Percentiles rank a stretch among this genome's conserved stretches.
Conservation (phyloP, 2,888 invertebrate species). For the Drosophila kuntzei region DNA sequence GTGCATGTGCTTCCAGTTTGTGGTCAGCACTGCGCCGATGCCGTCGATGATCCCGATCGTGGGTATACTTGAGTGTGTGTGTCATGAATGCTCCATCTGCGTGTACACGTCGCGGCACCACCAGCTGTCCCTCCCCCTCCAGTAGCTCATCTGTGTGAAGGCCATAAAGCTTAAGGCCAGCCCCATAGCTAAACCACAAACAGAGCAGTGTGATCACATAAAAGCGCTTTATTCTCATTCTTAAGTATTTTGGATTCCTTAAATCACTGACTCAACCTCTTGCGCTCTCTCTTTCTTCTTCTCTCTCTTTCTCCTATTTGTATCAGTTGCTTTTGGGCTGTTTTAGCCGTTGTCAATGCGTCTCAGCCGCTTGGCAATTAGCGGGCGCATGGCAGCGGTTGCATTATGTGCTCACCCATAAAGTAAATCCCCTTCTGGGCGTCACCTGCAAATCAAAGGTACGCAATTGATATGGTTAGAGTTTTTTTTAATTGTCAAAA, state of each 20-base stretch:
- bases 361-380: conserved; percentile 63
- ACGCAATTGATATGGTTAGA: background rate
- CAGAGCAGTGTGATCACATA: conserved; percentile 67
- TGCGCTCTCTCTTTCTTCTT: background rate
- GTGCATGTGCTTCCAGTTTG: background rate
- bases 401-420: conserved; percentile 64
- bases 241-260: background rate
- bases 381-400: conserved; percentile 68
- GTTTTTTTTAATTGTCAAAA: background rate
- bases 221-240: conserved; percentile 41
- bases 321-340: conserved; percentile 2
- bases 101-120: conserved; percentile 84
- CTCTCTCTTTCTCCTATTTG: background rate
- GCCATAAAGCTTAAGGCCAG: conserved; percentile 65
- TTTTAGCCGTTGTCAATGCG: conserved; percentile 76
- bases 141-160: conserved; percentile 82
- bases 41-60: conserved; percentile 73
- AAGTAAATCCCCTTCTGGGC: conserved; percentile 20
- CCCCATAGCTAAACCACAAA: conserved; percentile 61
- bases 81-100: conserved; percentile 82
- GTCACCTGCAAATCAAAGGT: conserved; percentile 22
- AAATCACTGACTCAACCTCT: conserved; percentile 1
- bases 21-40: conserved; percentile 58
- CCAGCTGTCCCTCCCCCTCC: conserved; percentile 78
- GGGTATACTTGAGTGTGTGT: conserved; percentile 83